Base-by-base conservation (phyloP, 1,140 invertebrate genomes). In the Tetramorium parvispinum region DNA sequence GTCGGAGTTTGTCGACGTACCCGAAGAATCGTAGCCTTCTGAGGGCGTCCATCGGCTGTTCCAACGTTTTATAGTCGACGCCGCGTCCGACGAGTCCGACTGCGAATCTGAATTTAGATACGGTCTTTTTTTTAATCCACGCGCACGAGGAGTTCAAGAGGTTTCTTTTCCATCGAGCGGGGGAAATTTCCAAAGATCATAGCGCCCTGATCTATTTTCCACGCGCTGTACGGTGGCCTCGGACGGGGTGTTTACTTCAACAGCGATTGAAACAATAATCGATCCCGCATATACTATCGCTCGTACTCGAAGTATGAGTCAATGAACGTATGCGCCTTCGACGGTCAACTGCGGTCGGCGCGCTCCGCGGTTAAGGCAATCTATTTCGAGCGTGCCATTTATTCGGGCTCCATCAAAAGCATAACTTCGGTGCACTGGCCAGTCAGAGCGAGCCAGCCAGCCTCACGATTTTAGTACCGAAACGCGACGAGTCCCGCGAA, bases 61-160 rank as follows among this genome's bases (percentile, higher is more conserved):
- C 92, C 92, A 94, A 55, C 87, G 93, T 66, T 95, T 95, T 49
- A 93, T 92, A 24, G 93, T 94, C 32, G 93, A 94, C 8, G 92
- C 91, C 51, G 91, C 92, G 81, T 94, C 93, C 10, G 93, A 94
- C 0, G 92, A 93, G 27, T 95, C 94, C 65, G 93, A 93, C 87
- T 91, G 92, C 37, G 90, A 92, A 91, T 91, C 92, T 94, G 73
- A 83, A 89, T 79, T 32, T 83, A 82, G 71, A 71, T 51, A 59
- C n/a, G 85, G 61, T 57, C 21, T 10, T 71, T 89, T 85, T 68
- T 86, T 82, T 70, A 70, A 82, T 71, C 43, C 46, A 37, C 13
- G 18, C 40, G 21, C n/a, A 27, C 18, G 21, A 66, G 46, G 21
- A 32, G 40, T 57, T 82, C 40, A 71, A 86, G 61, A 68, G 43